Evolutionary conservation across 2,113 vertebrate species (phyloP).

Genomic region (Diadophis punctatus): DNA sequence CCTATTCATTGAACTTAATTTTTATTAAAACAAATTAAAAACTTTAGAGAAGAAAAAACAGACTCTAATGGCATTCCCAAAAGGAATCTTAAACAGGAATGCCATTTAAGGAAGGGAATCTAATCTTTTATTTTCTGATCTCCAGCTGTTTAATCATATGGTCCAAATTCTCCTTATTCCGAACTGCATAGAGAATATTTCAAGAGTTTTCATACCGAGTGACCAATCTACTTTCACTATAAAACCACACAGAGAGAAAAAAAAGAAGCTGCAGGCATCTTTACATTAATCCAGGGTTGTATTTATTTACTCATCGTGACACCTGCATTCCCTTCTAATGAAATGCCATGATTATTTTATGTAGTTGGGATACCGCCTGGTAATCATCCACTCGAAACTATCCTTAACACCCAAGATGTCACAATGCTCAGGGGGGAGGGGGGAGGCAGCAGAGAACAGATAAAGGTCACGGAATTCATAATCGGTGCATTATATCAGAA

Average conservation of each 20-base stretch:
- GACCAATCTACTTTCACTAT: neutral
- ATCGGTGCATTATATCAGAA: constrained; percentile 45
- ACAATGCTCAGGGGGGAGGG: constrained; percentile 1
- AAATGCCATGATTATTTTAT: neutral
- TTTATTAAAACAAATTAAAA: neutral
- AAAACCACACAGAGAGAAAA: neutral
- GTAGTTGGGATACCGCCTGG: neutral
- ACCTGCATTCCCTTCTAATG: neutral
- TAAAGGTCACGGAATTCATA: constrained; percentile 34
- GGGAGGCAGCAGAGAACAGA: constrained; percentile 36
- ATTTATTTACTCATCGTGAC: neutral
- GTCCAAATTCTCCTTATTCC: neutral
- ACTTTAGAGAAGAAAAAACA: neutral
- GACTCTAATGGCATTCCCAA: neutral
- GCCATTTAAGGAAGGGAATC: neutral
- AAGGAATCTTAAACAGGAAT: neutral
- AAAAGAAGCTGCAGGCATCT: neutral
- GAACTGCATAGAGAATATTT: neutral
- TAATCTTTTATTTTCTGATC: neutral
- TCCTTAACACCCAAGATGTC: constrained; percentile 7
- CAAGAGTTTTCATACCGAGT: neutral
- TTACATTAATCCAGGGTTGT: neutral
- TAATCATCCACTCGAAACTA: neutral
- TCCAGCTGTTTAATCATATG: neutral
- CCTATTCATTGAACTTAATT: neutral